These are phyloP conservation scores for Pseudocheirus occidentalis DNA, from an alignment of 2,797 vertebrate genomes.

Conservation along the genomic window DNA sequence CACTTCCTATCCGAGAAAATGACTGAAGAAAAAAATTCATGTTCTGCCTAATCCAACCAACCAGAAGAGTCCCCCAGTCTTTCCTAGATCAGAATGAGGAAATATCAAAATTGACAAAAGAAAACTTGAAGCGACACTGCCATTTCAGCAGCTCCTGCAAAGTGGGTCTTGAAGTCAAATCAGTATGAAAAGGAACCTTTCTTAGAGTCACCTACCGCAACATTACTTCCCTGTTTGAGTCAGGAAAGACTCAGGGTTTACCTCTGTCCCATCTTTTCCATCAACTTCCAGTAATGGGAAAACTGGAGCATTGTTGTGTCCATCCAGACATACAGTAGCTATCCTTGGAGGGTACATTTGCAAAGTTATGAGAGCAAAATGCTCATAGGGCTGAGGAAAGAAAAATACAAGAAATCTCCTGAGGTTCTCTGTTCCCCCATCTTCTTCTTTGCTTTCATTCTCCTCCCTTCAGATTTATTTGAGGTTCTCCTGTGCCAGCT, in stretches of 20 bases:
- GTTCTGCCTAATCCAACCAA: background rate
- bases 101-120: slow-evolving; percentile 26
- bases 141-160: background rate
- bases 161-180: background rate
- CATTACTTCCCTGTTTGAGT: accelerated
- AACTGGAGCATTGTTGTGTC: background rate
- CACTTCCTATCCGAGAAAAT: background rate
- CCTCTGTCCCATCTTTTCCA: background rate
- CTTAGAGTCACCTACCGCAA: background rate
- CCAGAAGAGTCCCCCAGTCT: background rate
- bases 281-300: background rate
- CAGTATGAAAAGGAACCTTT: background rate
- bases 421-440: slow-evolving; percentile 5
- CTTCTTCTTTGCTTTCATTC: background rate
- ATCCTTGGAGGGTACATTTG: slow-evolving; percentile 32
- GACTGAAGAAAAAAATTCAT: background rate
- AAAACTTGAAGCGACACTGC: background rate
- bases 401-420: slow-evolving; percentile 56
- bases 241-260: background rate
- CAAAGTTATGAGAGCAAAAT: slow-evolving; percentile 31
- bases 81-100: background rate
- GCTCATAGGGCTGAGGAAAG: background rate
- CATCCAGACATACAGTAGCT: background rate
- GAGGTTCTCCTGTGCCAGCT: slow-evolving; percentile 33
- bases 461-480: slow-evolving; percentile 40